Evolutionary conservation across 1,140 invertebrate species (phyloP).

Genomic region (Pentalonia nigronervosa): DNA sequence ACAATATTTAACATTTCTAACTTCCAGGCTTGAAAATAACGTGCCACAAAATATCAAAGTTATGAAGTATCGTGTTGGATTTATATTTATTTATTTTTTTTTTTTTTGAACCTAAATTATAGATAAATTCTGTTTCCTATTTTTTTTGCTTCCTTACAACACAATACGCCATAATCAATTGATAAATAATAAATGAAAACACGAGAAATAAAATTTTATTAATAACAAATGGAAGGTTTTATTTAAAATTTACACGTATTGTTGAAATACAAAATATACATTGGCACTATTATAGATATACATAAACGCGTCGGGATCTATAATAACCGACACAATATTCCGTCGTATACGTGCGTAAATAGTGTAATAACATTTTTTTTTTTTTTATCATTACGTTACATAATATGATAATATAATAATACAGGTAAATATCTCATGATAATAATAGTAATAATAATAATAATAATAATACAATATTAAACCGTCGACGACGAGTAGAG

Average conservation of each 20-base stretch:
- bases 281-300: slow-evolving; percentile 43
- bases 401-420: background rate
- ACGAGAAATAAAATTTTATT: background rate
- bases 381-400: background rate
- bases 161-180: too few species aligned
- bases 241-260: slow-evolving; percentile 29
- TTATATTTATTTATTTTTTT: background rate
- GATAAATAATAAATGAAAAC: background rate
- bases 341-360: slow-evolving; percentile 29
- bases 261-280: slow-evolving; percentile 52
- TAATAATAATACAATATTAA: background rate
- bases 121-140: background rate
- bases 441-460: slow-evolving; percentile 1
- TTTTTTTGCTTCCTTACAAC: background rate
- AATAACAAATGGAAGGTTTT: slow-evolving; percentile 50
- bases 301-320: background rate
- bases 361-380: background rate
- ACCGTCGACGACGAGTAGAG: background rate
- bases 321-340: background rate
- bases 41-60: too few species aligned
- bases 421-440: background rate
- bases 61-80: background rate
- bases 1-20: too few species aligned
- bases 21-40: too few species aligned
- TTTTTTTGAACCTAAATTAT: background rate